phyloP scores from a whole-genome alignment of 2,113 vertebrate genomes.

The Rhinopithecus roxellana region DNA sequence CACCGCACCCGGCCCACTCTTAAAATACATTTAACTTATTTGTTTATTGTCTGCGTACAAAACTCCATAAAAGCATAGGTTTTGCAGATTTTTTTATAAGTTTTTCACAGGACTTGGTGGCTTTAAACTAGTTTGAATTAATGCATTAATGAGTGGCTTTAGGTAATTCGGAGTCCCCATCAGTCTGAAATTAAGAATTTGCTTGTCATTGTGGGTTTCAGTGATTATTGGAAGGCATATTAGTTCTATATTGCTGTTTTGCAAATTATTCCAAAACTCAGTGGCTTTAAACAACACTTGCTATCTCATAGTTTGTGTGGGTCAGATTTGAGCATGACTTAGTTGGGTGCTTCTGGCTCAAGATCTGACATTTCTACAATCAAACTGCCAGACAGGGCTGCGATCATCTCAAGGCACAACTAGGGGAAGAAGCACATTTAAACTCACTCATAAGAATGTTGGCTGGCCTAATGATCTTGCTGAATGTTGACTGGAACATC shows the following conservation, averaged over 20 bases:
- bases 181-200: background rate
- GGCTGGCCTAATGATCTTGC: background rate
- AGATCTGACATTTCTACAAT: background rate
- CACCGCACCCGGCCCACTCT: too few species aligned
- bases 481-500: background rate
- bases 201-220: background rate
- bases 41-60: background rate
- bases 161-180: background rate
- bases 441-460: background rate
- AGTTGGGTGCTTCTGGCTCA: background rate
- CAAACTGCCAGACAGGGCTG: background rate
- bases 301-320: background rate
- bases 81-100: background rate
- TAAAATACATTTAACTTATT: background rate
- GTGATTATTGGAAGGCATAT: background rate
- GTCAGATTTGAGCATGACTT: background rate
- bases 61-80: background rate
- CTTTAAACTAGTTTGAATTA: background rate
- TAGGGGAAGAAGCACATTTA: background rate
- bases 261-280: background rate
- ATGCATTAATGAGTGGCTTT: background rate
- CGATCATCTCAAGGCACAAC: background rate
- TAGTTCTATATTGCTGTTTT: constrained; percentile 4
- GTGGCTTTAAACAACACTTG: background rate
- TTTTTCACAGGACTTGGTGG: background rate